Evolutionary conservation across 2,888 invertebrate species (phyloP), one percentile per base, ranked within the genome.

Genomic region (Lithophane leautieri): DNA sequence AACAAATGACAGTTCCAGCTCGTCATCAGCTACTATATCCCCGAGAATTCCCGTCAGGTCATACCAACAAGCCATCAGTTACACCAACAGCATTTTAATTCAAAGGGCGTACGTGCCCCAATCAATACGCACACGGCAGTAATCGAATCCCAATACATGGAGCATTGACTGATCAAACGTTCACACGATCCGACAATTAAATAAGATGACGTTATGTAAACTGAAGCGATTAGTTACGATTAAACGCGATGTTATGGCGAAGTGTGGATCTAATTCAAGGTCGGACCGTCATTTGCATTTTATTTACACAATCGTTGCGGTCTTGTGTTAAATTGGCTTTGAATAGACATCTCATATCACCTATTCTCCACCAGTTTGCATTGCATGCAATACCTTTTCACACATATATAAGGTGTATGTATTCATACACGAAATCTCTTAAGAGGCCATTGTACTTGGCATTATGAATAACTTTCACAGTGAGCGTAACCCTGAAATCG

Each of bases 141-240:
- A 86, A 81, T 84, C 78, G 78, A 78, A 87, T 87, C 78, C 65
- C 79, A 80, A 79, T 83, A 75, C 82, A 78, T 81, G 75, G 82
- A 71, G 67, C 83, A 76, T 77, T 77, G 79, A 83, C 40, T 84
- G 80, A 82, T 84, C 80, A 86, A 80, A 81, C 69, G 68, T 84
- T 87, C 82, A 86, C 87, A 87, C 86, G 82, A 79, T 73, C 69
- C 44, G 70, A 82, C 81, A 81, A 87, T 86, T 86, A 86, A 86
- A 78, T 79, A 72, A 76, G 70, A 82, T 87, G 67, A 73, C 82
- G 82, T 86, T 76, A 84, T 79, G 72, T 73, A 85, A 79, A 76
- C 69, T 68, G 77, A 77, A 40, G 69, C 83, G 66, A 76, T 73
- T 84, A 66, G 76, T 70, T 80, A 52, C 71, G 76, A 79, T 76